A percentile compares a stretch with the other conserved stretches of the same genome.
Conservation (phyloP, 1,140 invertebrate genomes). For the Drosophila erecta region DNA sequence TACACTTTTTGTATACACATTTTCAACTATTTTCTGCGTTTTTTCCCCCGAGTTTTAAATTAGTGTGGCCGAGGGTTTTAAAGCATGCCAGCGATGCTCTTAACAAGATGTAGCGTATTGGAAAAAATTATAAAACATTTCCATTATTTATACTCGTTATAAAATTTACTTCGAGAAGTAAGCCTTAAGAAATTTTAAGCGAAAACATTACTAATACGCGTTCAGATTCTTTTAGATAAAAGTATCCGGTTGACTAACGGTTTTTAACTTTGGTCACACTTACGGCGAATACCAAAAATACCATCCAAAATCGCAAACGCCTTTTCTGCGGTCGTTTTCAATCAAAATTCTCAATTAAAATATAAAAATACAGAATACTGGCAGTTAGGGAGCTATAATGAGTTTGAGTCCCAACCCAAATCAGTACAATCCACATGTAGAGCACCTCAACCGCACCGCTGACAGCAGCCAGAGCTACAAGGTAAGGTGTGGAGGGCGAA, state of each 20-base stretch:
- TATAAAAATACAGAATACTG: conserved; percentile 31
- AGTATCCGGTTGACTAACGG: neutral
- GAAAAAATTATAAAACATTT: neutral
- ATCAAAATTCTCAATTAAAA: conserved; percentile 73
- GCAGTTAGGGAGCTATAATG: conserved; percentile 54
- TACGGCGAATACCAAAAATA: neutral
- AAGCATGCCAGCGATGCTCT: no score
- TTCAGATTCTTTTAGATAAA: neutral
- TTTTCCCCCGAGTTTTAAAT: conserved; percentile 7
- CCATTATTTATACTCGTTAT: no score
- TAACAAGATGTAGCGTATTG: neutral
- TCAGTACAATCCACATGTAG: conserved; percentile 52
- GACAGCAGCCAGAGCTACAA: conserved; percentile 51
- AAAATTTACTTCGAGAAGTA: no score
- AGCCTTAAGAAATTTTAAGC: no score
- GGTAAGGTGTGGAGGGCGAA: conserved; percentile 32
- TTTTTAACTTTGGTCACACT: conserved; percentile 4
- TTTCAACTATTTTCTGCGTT: conserved; percentile 40
- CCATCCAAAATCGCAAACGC: conserved; percentile 6
- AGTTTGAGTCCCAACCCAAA: conserved; percentile 54
- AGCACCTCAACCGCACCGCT: conserved; percentile 30
- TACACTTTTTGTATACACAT: conserved; percentile 79
- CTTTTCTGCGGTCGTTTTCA: conserved; percentile 13
- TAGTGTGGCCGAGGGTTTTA: conserved; percentile 3
- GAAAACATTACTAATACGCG: no score